These are phyloP conservation scores for Neogale vison DNA, from an alignment of 2,113 vertebrate species.

Conservation along the genomic window DNA sequence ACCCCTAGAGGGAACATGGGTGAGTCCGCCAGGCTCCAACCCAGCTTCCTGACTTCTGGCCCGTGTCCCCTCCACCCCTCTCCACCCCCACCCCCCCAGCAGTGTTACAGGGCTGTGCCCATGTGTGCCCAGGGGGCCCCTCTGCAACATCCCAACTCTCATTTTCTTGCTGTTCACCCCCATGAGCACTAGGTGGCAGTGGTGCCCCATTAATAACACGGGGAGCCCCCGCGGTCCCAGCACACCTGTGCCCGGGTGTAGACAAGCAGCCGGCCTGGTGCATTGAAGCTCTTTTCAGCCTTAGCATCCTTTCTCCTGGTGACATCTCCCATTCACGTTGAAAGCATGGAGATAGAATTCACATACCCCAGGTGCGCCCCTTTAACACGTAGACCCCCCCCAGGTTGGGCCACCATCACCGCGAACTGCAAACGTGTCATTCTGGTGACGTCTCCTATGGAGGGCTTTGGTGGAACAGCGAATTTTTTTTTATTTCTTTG, in stretches of 20 bases:
- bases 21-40: not conserved
- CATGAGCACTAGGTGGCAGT: constrained; percentile 62
- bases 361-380: not conserved
- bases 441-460: not conserved
- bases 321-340: not conserved
- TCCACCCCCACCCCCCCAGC: too few species aligned
- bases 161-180: not conserved
- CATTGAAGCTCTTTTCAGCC: not conserved
- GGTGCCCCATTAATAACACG: not conserved
- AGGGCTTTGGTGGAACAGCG: not conserved
- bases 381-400: not conserved
- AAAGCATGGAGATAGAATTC: not conserved
- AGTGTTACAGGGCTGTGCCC: not conserved
- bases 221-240: not conserved
- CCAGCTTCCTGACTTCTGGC: not conserved
- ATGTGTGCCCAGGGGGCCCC: too few species aligned
- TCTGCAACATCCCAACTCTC: accelerated
- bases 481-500: not conserved
- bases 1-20: not conserved
- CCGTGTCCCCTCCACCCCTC: not conserved
- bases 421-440: not conserved
- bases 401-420: too few species aligned
- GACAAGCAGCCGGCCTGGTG: not conserved
- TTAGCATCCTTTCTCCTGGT: not conserved
- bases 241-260: accelerated